Conservation (phyloP, 2,888 invertebrate species). For the Pyrrhosoma nymphula region DNA sequence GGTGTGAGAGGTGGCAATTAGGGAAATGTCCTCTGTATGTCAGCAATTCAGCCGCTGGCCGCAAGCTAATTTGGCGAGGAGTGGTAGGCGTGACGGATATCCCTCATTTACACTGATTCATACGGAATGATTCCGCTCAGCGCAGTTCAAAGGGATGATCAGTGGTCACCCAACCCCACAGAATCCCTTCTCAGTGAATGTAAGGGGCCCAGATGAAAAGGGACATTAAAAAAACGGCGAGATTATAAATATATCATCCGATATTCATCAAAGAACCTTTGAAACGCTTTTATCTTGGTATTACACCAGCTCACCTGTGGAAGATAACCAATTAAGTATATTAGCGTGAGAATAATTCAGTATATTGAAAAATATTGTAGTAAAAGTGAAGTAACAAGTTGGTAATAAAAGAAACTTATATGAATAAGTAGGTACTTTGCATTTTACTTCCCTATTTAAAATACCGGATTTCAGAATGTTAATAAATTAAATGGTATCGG, state of each 20-base stretch:
- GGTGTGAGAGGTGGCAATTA: background rate
- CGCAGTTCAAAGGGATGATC: background rate
- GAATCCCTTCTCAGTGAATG: background rate
- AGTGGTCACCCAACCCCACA: background rate
- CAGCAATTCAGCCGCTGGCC: background rate
- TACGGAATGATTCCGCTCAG: background rate
- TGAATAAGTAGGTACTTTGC: too few relatives aligned
- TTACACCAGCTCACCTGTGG: too few relatives aligned
- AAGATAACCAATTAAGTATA: too few relatives aligned
- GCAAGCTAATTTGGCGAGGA: background rate
- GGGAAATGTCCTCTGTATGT: background rate
- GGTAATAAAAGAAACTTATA: too few relatives aligned
- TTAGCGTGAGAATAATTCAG: too few relatives aligned
- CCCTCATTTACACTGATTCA: conserved; percentile 14
- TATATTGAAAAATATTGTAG: too few relatives aligned
- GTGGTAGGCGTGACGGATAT: background rate
- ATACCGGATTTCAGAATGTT: too few relatives aligned
- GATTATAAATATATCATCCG: background rate
- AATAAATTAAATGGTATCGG: too few relatives aligned
- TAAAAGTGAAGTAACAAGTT: too few relatives aligned
- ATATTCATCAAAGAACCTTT: background rate
- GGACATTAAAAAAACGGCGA: background rate
- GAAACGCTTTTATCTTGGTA: background rate
- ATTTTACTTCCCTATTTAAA: too few relatives aligned
- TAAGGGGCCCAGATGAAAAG: background rate